Conservation (phyloP, 1,140 invertebrate genomes). For the Sinonovacula constricta region DNA sequence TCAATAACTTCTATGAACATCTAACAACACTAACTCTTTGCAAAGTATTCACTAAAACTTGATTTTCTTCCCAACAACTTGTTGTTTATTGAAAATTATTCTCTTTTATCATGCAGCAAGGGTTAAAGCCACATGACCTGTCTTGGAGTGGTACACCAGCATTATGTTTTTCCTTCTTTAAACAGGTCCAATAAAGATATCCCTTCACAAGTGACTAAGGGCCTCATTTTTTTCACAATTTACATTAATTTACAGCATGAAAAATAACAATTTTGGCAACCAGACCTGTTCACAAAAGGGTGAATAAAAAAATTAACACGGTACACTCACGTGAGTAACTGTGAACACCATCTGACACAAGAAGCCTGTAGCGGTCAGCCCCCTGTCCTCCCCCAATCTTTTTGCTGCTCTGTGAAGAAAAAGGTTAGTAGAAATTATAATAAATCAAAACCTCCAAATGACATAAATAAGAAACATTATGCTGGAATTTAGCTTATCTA, state of each 20-base stretch:
- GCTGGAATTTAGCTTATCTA: too few species aligned
- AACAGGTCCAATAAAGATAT: neutral
- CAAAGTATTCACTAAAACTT: too few species aligned
- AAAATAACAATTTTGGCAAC: too few species aligned
- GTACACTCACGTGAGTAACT: constrained; percentile 84
- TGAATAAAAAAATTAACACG: neutral
- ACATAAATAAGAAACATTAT: too few species aligned
- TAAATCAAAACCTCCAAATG: too few species aligned
- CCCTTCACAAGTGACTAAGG: neutral
- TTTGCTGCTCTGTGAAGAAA: constrained; percentile 82
- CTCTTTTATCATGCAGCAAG: too few species aligned
- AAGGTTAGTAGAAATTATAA: too few species aligned
- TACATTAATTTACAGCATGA: neutral
- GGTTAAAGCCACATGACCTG: neutral
- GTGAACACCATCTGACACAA: constrained; percentile 91
- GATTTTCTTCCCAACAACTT: too few species aligned
- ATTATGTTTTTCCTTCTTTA: neutral
- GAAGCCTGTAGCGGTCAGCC: constrained; percentile 88
- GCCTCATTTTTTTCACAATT: neutral
- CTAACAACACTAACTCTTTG: too few species aligned
- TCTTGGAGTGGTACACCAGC: neutral
- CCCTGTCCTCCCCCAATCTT: constrained; percentile 81
- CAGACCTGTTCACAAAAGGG: too few species aligned
- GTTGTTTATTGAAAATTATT: too few species aligned
- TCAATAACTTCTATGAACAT: too few species aligned